phyloP scores from a whole-genome alignment of 1,140 invertebrate genomes.

The Drosophila lacertosa region DNA sequence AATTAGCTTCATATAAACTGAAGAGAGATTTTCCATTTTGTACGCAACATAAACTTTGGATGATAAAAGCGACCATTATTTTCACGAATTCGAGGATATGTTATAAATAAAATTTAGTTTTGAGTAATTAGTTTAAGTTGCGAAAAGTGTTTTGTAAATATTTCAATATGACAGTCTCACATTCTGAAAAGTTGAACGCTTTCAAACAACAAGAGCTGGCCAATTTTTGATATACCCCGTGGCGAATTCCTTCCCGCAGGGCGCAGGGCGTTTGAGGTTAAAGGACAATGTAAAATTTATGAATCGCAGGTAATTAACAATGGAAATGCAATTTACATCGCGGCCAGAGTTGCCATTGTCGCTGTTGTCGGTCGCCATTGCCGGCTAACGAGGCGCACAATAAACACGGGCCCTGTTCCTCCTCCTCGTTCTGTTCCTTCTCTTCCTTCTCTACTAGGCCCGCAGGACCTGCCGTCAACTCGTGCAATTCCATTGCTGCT shows the following conservation, averaged over 20 bases:
- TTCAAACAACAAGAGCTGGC: background rate
- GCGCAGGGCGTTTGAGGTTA: constrained; percentile 25
- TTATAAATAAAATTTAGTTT: no score
- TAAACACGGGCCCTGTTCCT: constrained; percentile 33
- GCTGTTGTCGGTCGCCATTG: constrained; percentile 33
- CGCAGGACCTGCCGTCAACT: background rate
- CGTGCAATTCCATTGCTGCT: no score
- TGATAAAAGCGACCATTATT: no score
- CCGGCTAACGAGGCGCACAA: constrained; percentile 72
- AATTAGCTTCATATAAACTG: background rate
- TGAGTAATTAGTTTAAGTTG: no score
- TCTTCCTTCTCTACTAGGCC: no score
- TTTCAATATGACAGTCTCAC: no score
- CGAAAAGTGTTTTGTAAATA: no score
- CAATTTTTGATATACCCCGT: background rate
- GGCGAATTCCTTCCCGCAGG: background rate
- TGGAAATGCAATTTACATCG: constrained; percentile 78
- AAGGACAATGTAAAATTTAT: constrained; percentile 65
- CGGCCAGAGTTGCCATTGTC: constrained; percentile 54
- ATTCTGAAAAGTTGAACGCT: background rate
- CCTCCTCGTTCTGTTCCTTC: background rate
- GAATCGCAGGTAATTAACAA: constrained; percentile 79
- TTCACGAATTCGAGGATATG: no score
- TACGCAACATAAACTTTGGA: no score
- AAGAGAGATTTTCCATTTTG: background rate